These are phyloP conservation scores for Drosophila baimaii DNA, from an alignment of 1,140 invertebrate species.

Conservation along the genomic window DNA sequence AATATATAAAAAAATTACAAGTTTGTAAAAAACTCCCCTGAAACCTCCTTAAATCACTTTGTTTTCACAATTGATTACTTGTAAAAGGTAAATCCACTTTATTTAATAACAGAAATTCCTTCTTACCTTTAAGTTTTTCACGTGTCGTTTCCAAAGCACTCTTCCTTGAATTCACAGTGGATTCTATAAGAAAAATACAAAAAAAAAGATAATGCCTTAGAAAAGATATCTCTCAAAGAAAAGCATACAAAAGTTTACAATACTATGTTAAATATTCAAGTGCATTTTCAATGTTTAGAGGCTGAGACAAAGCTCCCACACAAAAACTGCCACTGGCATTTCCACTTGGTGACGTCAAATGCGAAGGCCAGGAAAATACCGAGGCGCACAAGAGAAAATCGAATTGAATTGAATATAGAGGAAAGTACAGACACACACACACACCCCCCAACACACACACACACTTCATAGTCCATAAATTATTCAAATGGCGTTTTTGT, in stretches of 20 bases:
- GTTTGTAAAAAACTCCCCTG: neutral
- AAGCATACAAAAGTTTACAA: slow-evolving; percentile 3
- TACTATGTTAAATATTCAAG: slow-evolving; percentile 35
- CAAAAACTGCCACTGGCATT: slow-evolving; percentile 73
- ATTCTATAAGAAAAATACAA: slow-evolving; percentile 53
- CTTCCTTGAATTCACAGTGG: slow-evolving; percentile 77
- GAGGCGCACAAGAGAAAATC: slow-evolving; percentile 27
- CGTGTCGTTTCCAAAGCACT: slow-evolving; percentile 68
- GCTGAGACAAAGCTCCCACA: slow-evolving; percentile 53
- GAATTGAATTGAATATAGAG: slow-evolving; percentile 13
- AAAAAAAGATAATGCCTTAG: neutral
- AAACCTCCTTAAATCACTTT: neutral
- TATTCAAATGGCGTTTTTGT: slow-evolving; percentile 28
- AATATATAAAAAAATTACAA: too few relatives aligned
- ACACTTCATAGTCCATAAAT: slow-evolving; percentile 41
- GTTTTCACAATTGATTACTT: neutral
- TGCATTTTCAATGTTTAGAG: slow-evolving; percentile 46
- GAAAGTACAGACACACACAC: slow-evolving; percentile 28
- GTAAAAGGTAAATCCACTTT: neutral
- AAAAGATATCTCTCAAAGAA: neutral
- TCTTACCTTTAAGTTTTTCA: slow-evolving; percentile 73
- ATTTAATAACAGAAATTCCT: too few relatives aligned
- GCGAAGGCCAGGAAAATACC: slow-evolving; percentile 50
- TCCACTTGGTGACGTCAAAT: slow-evolving; percentile 73
- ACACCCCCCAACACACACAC: slow-evolving; percentile 6